Base-by-base conservation (phyloP, 92 coral and sea anemone species). In the Nematostella vectensis region DNA sequence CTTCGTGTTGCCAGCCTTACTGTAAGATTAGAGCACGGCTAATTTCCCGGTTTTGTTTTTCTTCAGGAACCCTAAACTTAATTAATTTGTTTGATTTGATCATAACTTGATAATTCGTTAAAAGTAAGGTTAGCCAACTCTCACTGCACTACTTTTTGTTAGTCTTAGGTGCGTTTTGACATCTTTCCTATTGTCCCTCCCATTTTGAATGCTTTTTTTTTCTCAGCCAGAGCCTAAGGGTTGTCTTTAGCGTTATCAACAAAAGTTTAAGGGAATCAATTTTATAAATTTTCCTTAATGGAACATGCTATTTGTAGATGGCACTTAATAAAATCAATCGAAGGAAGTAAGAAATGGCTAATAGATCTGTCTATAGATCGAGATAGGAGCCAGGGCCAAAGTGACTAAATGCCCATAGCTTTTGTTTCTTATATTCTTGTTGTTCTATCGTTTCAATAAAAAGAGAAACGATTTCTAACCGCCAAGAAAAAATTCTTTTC, bases 281-380 rank as follows among this genome's bases (percentile, higher is more conserved):
- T 45, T 45, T 11, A 33, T 33, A 33, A 17, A 45, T 10, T 45
- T 45, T 45, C 18, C 51, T 19, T 45, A 4, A 51, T 12, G 9
- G 31, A 24, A 37, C 28, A 23, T 58, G 36, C 33, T 29, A 58
- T 25, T 38, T 58, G 63, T 39, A 21, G 63, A 58, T 58, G 27
- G 43, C 45, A 58, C 43, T 58, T 58, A 33, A 58, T 56, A 3
- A 9, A 27, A 4, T 30, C 40, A 57, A 57, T 54, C 36, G 30
- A 20, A 57, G 62, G 19, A 40, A n/a, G 47, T 30, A 13, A 30
- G 43, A 36, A 21, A 57, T 17, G 27, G 62, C 9, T 50, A 26
- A 50, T 3, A 27, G n/a, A 58, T 18, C 25, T 36, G n/a, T 26
- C 33, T 20, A 36, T 36, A 31, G 40, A 17, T 45, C 17, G 51